A percentile compares a stretch with the other conserved stretches of the same genome.
These are phyloP conservation scores for Epiblema foenella DNA, from an alignment of 2,888 invertebrate genomes.

Conservation along the genomic window DNA sequence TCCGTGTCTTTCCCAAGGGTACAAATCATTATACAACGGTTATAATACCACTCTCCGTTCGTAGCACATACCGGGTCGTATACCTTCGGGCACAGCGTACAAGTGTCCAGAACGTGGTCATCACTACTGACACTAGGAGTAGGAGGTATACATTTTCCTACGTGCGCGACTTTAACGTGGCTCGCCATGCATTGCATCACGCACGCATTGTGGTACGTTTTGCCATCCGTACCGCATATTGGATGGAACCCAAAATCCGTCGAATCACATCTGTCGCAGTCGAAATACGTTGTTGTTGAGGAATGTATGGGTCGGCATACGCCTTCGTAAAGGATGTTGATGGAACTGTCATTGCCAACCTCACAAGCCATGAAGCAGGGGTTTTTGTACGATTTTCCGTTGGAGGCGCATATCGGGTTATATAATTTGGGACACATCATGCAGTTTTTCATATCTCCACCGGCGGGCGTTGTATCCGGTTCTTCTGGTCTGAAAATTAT, in stretches of 20 bases:
- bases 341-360: neutral
- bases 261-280: neutral
- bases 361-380: conserved; percentile 19
- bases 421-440: conserved; percentile 6
- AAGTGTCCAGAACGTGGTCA: neutral
- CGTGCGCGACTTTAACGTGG: neutral
- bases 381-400: conserved; percentile 15
- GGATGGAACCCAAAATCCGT: neutral
- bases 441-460: neutral
- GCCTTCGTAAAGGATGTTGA: conserved; percentile 1
- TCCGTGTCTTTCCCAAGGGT: conserved; percentile 45
- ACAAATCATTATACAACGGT: conserved; percentile 64
- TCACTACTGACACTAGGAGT: neutral
- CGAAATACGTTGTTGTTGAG: neutral
- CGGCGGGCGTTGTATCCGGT: too few relatives aligned
- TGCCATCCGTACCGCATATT: neutral
- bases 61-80: conserved; percentile 70
- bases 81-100: conserved; percentile 58
- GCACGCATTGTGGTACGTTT: neutral
- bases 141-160: neutral
- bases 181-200: neutral
- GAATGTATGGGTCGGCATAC: neutral
- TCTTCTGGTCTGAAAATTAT: too few relatives aligned
- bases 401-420: conserved; percentile 16
- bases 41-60: conserved; percentile 65